These are phyloP conservation scores for Plecotus auritus DNA, from an alignment of 2,113 vertebrate genomes.

Conservation along the genomic window DNA sequence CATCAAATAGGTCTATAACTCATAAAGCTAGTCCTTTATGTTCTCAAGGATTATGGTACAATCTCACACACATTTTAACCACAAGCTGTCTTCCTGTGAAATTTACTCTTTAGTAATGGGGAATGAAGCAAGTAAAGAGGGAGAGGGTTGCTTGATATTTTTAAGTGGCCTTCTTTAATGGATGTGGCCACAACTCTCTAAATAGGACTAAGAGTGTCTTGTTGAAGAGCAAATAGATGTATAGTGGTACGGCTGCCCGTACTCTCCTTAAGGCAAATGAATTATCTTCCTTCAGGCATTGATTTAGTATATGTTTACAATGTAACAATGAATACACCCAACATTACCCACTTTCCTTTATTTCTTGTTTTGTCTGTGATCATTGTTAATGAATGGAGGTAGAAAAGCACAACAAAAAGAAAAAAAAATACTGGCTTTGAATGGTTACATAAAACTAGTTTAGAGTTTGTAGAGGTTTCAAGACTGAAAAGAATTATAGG, in stretches of 20 bases:
- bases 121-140: neutral
- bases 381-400: slow-evolving; percentile 48
- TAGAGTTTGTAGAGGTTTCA: slow-evolving; percentile 53
- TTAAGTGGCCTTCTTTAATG: neutral
- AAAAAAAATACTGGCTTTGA: slow-evolving; percentile 17
- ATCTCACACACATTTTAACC: slow-evolving; percentile 31
- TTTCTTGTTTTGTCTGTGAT: slow-evolving; percentile 46
- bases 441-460: slow-evolving; percentile 42
- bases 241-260: neutral
- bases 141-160: neutral
- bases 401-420: slow-evolving; percentile 35
- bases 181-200: neutral
- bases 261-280: neutral
- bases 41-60: slow-evolving; percentile 5
- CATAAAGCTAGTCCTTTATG: neutral
- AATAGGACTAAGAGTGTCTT: neutral
- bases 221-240: slow-evolving; percentile 21
- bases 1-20: slow-evolving; percentile 5
- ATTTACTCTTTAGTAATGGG: neutral
- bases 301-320: neutral
- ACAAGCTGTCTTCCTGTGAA: slow-evolving; percentile 21
- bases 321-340: neutral
- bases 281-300: neutral
- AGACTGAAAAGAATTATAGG: slow-evolving; percentile 63
- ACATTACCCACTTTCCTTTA: slow-evolving; percentile 13